phyloP scores from a whole-genome alignment of 2,113 vertebrate species.

The Crypturellus undulatus region DNA sequence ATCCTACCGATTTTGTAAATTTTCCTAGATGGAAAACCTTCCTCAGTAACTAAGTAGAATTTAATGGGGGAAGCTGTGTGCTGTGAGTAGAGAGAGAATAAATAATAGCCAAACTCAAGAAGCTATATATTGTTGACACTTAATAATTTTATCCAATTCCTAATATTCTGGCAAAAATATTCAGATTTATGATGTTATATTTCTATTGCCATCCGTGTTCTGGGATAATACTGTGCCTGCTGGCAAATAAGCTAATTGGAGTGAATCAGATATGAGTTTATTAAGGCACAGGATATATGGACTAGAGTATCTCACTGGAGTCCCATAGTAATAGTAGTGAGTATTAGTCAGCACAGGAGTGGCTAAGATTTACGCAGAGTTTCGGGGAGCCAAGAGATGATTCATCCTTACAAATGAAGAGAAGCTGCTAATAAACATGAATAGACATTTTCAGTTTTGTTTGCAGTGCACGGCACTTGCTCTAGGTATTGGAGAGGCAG shows the following conservation, averaged over 20 bases:
- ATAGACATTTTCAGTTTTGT: conserved; percentile 25
- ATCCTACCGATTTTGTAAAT: background rate
- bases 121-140: background rate
- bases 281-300: background rate
- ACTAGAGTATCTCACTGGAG: background rate
- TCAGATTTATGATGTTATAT: background rate
- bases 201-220: background rate
- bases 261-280: background rate
- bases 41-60: background rate
- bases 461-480: background rate
- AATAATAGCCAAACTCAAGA: background rate
- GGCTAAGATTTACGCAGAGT: conserved; percentile 64
- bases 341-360: conserved; percentile 61
- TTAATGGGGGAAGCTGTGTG: background rate
- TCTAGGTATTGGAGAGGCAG: background rate
- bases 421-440: conserved; percentile 45
- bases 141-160: background rate
- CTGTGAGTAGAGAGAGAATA: background rate
- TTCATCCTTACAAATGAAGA: conserved; percentile 48
- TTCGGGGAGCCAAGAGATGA: conserved; percentile 58
- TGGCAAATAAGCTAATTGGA: background rate
- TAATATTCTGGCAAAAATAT: background rate
- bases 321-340: background rate
- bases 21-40: background rate
- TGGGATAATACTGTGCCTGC: background rate